Base-by-base conservation (phyloP, 2,113 vertebrate species). In the Anolis sagrei region DNA sequence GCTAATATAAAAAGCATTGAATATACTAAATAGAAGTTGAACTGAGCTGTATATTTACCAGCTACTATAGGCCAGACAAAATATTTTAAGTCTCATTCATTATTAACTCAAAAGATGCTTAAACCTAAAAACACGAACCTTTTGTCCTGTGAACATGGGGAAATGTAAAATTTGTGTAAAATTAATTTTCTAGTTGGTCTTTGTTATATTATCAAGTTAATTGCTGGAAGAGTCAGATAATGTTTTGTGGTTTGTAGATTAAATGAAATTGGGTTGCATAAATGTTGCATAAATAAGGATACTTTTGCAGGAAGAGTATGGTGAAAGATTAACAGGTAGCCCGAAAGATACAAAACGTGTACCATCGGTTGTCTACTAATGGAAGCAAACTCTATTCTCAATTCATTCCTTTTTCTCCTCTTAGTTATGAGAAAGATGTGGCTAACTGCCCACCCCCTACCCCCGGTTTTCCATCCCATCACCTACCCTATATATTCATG, bases 41-140 rank as follows among this genome's bases (percentile, higher is more conserved):
- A 89, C 89, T 92, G 89, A 90, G 86, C 86, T 68, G 0, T 72
- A 74, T 81, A 75, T 93, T 92, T 93, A 92, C 90, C 89, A 93
- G 91, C 90, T 92, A 79, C 87, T 73, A 81, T 76, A 76, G 19
- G 64, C n/a, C 11, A 58, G 85, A 74, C 23, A 82, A 3, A 84
- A 69, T n/a, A 82, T 73, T 54, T 19, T 29, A 14, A 78, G 16
- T 18, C 11, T 25, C 25, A 76, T 62, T 72, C 34, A 23, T 58
- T 73, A 34, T 85, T n/a, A 69, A 70, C 6, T 16, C 25, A 79
- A 36, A 68, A 25, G 4, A 58, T 39, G 21, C 36, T 18, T 78
- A 16, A 23, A 32, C 29, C 25, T 68, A 62, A 72, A 23, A 81
- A 81, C 39, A 14, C 9, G 1, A 66, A 66, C 13, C 11, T 48